These are phyloP conservation scores for Mastigias papua DNA, from an alignment of 30 jellyfish, hydroid and myxozoan genomes.

Conservation along the genomic window DNA sequence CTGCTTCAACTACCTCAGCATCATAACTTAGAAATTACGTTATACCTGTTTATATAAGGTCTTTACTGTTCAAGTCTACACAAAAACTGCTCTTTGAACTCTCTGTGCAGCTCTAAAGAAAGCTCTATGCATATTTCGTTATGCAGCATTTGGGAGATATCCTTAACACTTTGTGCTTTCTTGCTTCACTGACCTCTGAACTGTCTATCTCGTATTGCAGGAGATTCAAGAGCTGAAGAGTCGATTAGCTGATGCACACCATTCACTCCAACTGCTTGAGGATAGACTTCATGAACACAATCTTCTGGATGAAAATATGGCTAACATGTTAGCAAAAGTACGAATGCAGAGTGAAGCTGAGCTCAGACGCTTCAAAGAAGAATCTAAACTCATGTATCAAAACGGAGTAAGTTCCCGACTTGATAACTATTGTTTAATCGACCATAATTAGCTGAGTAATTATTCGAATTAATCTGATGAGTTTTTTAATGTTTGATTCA, in stretches of 20 bases:
- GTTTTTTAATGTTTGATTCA: background rate
- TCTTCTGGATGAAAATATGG: slow-evolving; percentile 85
- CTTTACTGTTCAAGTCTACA: too few relatives aligned
- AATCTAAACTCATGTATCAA: slow-evolving; percentile 88
- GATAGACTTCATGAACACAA: slow-evolving; percentile 87
- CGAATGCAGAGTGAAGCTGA: slow-evolving; percentile 90
- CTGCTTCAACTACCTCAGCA: too few relatives aligned
- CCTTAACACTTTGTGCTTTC: background rate
- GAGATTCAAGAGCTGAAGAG: slow-evolving; percentile 77
- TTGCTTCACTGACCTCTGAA: background rate
- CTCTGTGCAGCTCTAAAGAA: too few relatives aligned
- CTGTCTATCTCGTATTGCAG: slow-evolving; percentile 19
- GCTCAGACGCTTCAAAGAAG: slow-evolving; percentile 85
- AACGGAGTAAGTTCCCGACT: slow-evolving; percentile 41
- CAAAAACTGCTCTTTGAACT: too few relatives aligned
- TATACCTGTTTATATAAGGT: too few relatives aligned
- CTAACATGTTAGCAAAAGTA: slow-evolving; percentile 76
- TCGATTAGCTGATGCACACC: slow-evolving; percentile 84
- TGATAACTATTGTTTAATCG: background rate
- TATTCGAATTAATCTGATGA: too few relatives aligned
- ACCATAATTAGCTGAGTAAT: too few relatives aligned
- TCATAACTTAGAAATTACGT: too few relatives aligned
- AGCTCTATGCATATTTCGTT: too few relatives aligned
- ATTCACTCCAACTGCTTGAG: slow-evolving; percentile 76
- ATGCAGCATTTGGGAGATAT: too few relatives aligned